Evolutionary conservation across 2,888 invertebrate species (phyloP).

Genomic region (Lutraria lutraria): DNA sequence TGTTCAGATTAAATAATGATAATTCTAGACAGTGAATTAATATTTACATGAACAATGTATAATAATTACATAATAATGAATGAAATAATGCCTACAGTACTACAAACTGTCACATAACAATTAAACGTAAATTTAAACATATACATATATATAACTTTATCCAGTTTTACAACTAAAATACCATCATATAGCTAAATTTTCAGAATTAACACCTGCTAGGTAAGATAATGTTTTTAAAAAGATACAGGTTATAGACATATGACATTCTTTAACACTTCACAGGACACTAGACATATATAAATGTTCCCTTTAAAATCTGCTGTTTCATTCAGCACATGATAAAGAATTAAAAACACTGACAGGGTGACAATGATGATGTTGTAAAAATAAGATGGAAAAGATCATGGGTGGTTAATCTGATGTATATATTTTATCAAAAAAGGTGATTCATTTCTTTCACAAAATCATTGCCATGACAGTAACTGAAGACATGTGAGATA

Average conservation of each 20-base stretch:
- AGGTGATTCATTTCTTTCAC: conserved; percentile 10
- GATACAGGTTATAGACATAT: no score
- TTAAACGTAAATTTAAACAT: no score
- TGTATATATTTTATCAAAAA: not conserved
- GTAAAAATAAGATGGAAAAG: not conserved
- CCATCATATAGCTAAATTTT: no score
- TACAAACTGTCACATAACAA: no score
- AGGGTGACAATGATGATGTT: not conserved
- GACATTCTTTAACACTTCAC: no score
- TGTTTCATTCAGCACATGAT: conserved; percentile 7
- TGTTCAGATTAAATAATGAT: not conserved
- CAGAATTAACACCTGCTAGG: no score
- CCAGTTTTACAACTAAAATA: no score
- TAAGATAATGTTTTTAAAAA: no score
- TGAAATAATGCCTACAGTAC: no score
- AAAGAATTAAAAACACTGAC: not conserved
- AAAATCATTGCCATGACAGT: not conserved
- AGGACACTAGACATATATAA: no score
- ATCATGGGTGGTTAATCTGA: conserved; percentile 11
- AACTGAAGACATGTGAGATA: not conserved
- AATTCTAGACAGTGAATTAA: not conserved
- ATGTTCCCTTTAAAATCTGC: not conserved
- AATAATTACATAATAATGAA: no score
- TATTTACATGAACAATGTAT: not conserved
- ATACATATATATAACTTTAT: no score